Evolutionary conservation across 30 jellyfish, hydroid and myxozoan genomes (phyloP), one percentile per base, ranked within the genome.

Genomic region (Aurelia sp.): DNA sequence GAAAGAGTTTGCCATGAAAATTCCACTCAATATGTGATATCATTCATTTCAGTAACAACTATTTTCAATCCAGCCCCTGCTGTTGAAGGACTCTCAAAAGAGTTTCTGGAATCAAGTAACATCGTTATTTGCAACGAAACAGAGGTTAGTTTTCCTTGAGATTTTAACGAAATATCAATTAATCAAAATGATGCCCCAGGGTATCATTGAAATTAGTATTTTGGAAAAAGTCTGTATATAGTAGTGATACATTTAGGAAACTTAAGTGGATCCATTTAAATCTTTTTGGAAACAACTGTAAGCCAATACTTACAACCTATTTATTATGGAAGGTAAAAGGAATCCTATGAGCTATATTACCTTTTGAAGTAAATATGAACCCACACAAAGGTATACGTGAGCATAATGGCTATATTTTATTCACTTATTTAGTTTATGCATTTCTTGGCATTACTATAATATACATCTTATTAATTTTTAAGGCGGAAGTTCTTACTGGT

Each of bases 51-150:
- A 91, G 99, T 87, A 33, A 91, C 92, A 16, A 96, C 99, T 8
- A 91, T 96, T 20, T 91, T 96, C 91, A 96, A 96, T 55, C 98
- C 99, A 44, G 99, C 99, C 3, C 99, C 99, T 13, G 99, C 98
- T 13, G 59, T 91, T 12, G 78, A 80, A 27, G 79, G 79, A 22
- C 77, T 96, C 7, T 63, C 98, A 15, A 19, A 38, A 2, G 98
- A 96, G 27, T 91, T 85, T 63, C 81, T 91, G 38, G 31, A 63
- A 47, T 18, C 74, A 72, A 69, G 96, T 44, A 87, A 94, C 31
- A 72, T 96, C 19, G 91, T 96, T 19, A 80, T 98, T 47, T 96
- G 98, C 95, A 96, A 96, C 74, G 99, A 96, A 83, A 91, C 97
- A 0, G 99, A 96, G 98, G 99, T 91, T 55, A 15, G 95, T 57